Conservation (phyloP, 92 coral and sea anemone species). For the Actinostola sp. region DNA sequence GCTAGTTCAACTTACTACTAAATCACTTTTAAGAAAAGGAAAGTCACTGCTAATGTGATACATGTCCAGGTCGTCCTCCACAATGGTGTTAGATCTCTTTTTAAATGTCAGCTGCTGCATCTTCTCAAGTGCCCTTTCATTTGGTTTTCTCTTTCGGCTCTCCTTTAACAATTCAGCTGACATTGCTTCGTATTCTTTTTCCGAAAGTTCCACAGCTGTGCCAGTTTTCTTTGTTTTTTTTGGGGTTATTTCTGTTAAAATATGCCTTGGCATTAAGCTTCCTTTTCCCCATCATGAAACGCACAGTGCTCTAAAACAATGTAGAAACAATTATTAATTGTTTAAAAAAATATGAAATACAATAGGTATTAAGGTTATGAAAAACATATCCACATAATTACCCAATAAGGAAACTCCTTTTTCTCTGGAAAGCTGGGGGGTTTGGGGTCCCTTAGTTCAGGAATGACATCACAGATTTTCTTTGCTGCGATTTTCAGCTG, state of each 20-base stretch:
- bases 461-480: constrained; percentile 10
- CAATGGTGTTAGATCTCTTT: neutral
- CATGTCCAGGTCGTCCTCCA: neutral
- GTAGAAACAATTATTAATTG: constrained; percentile 1
- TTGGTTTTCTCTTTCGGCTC: neutral
- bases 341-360: neutral
- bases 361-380: neutral
- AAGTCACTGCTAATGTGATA: neutral
- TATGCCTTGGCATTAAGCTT: constrained; percentile 5
- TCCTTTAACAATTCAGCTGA: neutral
- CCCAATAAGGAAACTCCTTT: constrained; percentile 5
- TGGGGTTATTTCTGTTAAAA: neutral
- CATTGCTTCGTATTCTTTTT: neutral
- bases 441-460: neutral
- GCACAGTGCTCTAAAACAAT: constrained; percentile 1
- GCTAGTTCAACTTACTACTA: no score
- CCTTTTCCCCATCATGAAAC: constrained; percentile 4
- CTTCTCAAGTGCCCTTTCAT: neutral
- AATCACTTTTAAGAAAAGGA: no score
- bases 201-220: neutral
- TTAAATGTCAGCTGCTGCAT: neutral
- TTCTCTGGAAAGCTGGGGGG: constrained; percentile 1
- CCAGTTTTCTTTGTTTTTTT: neutral
- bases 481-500: constrained; percentile 11
- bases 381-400: neutral